These are phyloP conservation scores for Catamblyrhynchus diadema DNA, from an alignment of 2,797 vertebrate species.

Conservation along the genomic window DNA sequence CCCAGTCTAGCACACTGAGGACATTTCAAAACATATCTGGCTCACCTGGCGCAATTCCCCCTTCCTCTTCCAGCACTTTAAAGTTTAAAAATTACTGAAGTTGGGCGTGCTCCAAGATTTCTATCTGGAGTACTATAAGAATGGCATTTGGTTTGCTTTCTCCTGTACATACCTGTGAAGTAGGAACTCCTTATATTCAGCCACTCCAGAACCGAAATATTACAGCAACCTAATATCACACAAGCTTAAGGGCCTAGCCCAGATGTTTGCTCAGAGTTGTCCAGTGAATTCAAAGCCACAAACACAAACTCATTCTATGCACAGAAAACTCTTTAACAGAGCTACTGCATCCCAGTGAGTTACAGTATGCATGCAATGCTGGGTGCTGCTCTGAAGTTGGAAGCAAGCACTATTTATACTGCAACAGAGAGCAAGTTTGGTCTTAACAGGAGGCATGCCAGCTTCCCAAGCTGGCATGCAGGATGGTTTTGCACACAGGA, in stretches of 20 bases:
- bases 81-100: background rate
- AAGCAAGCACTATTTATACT: constrained; percentile 54
- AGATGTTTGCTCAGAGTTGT: background rate
- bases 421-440: constrained; percentile 47
- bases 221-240: background rate
- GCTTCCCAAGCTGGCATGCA: constrained; percentile 57
- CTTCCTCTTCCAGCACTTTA: background rate
- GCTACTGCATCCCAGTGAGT: background rate
- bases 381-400: constrained; percentile 37
- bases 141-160: constrained; percentile 45
- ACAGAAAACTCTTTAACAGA: background rate
- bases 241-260: background rate
- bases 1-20: background rate
- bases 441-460: constrained; percentile 57
- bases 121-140: background rate
- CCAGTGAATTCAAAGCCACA: background rate
- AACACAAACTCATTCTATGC: background rate
- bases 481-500: constrained; percentile 26
- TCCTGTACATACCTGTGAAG: background rate
- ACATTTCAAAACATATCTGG: background rate
- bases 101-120: background rate
- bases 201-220: background rate
- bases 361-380: background rate
- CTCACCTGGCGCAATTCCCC: constrained; percentile 30
- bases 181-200: background rate